Evolutionary conservation across 2,113 vertebrate genomes (phyloP).

Genomic region (Pygoscelis antarcticus): DNA sequence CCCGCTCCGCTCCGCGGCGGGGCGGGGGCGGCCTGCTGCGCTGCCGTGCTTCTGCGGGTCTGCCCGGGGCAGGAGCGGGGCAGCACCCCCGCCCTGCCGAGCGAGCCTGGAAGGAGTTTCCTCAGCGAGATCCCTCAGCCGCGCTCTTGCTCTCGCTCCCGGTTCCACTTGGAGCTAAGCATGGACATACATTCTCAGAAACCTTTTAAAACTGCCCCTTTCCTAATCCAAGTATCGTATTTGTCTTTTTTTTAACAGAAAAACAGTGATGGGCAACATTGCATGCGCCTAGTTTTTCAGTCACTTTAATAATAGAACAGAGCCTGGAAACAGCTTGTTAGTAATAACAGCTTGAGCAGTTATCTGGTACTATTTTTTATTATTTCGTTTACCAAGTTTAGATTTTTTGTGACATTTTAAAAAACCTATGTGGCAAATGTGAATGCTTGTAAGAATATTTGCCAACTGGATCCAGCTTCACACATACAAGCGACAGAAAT

Average conservation of each 20-base stretch:
- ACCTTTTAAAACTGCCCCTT: background rate
- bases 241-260: background rate
- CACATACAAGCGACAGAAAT: background rate
- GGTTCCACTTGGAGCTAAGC: background rate
- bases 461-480: background rate
- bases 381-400: background rate
- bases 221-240: background rate
- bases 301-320: background rate
- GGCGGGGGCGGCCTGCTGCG: background rate
- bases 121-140: background rate
- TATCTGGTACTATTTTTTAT: background rate
- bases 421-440: background rate
- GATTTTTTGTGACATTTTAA: background rate
- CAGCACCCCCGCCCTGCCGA: background rate
- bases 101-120: background rate
- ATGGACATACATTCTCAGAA: accelerated
- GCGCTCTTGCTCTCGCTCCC: background rate
- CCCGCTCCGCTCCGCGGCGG: background rate
- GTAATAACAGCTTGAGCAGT: background rate
- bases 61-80: background rate
- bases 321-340: background rate
- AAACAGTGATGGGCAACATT: background rate
- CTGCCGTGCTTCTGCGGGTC: background rate
- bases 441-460: background rate
- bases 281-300: background rate